These are phyloP conservation scores for Scophthalmus maximus DNA, from an alignment of 2,113 vertebrate species.

Conservation along the genomic window DNA sequence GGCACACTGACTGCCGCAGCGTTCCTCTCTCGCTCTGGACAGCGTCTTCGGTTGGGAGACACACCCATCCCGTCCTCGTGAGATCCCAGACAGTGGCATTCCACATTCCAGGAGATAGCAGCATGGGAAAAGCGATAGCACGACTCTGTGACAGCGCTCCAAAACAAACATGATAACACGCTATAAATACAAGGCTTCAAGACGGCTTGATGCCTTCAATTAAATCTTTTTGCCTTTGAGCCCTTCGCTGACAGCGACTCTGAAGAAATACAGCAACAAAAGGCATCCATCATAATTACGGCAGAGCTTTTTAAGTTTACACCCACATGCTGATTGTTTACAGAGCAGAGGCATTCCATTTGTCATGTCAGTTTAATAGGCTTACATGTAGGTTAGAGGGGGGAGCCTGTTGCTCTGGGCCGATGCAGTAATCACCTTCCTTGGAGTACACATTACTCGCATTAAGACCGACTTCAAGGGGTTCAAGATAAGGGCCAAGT, in stretches of 20 bases:
- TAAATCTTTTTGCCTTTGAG: slow-evolving; percentile 19
- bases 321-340: slow-evolving; percentile 63
- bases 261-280: slow-evolving; percentile 41
- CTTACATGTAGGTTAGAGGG: slow-evolving; percentile 51
- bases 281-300: slow-evolving; percentile 64
- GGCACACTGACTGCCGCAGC: slow-evolving; percentile 37
- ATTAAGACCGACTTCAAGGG: slow-evolving; percentile 9
- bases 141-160: slow-evolving; percentile 55
- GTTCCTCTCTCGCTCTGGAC: slow-evolving; percentile 46
- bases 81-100: slow-evolving; percentile 45
- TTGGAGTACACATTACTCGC: slow-evolving; percentile 38
- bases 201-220: slow-evolving; percentile 51
- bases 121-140: slow-evolving; percentile 56
- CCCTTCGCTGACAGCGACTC: slow-evolving; percentile 19
- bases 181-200: slow-evolving; percentile 44
- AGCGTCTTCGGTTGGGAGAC: slow-evolving; percentile 58
- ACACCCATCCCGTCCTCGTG: slow-evolving; percentile 54
- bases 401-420: slow-evolving; percentile 40
- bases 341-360: slow-evolving; percentile 50
- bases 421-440: slow-evolving; percentile 39
- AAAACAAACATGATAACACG: slow-evolving; percentile 54
- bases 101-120: slow-evolving; percentile 74
- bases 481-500: slow-evolving; percentile 25
- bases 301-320: slow-evolving; percentile 43
- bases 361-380: slow-evolving; percentile 63